Conservation (phyloP, 30 jellyfish, hydroid and myxozoan species). For the Morbakka virulenta region DNA sequence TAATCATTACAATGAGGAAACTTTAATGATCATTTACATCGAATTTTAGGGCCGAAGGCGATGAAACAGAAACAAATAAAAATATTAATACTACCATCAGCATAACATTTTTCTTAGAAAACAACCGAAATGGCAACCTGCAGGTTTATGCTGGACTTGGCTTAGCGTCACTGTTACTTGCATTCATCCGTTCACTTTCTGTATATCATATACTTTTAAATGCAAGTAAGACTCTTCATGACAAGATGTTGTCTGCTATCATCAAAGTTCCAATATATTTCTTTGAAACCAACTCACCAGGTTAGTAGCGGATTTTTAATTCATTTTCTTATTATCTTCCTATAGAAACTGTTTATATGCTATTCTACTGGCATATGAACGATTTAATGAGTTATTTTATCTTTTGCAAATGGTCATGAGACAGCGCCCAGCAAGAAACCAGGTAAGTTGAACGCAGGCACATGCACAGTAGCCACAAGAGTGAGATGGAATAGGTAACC, state of each 20-base stretch:
- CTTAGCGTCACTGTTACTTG: conserved; percentile 1
- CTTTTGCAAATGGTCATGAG: too few species aligned
- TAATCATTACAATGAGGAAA: too few species aligned
- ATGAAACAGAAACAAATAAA: too few species aligned
- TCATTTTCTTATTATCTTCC: background rate
- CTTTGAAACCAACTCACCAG: conserved; percentile 64
- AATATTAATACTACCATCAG: too few species aligned
- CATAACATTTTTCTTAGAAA: too few species aligned
- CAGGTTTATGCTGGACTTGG: conserved; percentile 45
- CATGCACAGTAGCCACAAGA: too few species aligned
- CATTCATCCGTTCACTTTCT: background rate
- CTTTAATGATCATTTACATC: too few species aligned
- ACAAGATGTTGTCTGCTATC: conserved; percentile 46
- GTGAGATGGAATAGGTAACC: too few species aligned
- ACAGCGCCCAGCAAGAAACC: too few species aligned
- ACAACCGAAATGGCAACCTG: conserved; percentile 16
- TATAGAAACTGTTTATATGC: background rate
- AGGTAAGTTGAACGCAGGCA: too few species aligned
- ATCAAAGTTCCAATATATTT: conserved; percentile 49
- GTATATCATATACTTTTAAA: conserved; percentile 30
- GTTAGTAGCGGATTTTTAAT: background rate
- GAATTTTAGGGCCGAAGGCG: too few species aligned
- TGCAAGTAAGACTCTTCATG: conserved; percentile 49
- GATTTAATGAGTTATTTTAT: too few species aligned
- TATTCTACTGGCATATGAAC: background rate